Base-by-base conservation (phyloP, 1,140 invertebrate species). In the Sitodiplosis mosellana region DNA sequence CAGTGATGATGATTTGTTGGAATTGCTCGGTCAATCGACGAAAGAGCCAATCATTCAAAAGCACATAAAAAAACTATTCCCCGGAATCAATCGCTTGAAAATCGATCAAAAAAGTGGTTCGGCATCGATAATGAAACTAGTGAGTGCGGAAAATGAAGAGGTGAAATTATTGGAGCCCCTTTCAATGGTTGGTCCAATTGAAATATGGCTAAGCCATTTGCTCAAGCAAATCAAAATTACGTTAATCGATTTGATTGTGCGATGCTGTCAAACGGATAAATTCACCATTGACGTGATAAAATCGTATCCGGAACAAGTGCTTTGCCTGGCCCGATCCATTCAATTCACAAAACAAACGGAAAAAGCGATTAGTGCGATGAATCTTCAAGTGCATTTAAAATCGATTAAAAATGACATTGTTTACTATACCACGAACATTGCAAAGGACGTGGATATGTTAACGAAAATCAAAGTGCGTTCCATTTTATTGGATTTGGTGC, bases 11-110 rank as follows among this genome's bases (percentile, higher is more conserved):
- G 93, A 98, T 69, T 69, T 98, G 34, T 65, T 98, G 22, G 91
- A 97, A 69, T 77, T 98, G 46, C 69, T 94, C 0, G 89, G 89
- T 1, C 87, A 92, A 65, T 81, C 83, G 0, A 87, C 83, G 1
- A 88, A 88, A 56, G 81, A 82, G 45, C 76, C 76, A 46, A 82
- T 95, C 1, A 83, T 97, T 58, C 87, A 95, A 64, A 74, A 80
- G 0, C 92, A 97, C 65, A 69, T 98, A 53, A 91, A 92, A 56
- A 98, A 98, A 69, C 67, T 98, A 14, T 97, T 94, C 66, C 82
- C 88, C 48, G 94, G 94, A 2, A 85, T 95, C 48, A 73, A 84
- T 56, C 75, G 64, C 47, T 80, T 93, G 6, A 62, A 74, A 38
- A 37, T 49, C 15, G 17, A 14, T 14, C 8, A 12, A 20, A 48